Base-by-base conservation (phyloP, 1,140 invertebrate genomes). In the Ctenoplectra terminalis region DNA sequence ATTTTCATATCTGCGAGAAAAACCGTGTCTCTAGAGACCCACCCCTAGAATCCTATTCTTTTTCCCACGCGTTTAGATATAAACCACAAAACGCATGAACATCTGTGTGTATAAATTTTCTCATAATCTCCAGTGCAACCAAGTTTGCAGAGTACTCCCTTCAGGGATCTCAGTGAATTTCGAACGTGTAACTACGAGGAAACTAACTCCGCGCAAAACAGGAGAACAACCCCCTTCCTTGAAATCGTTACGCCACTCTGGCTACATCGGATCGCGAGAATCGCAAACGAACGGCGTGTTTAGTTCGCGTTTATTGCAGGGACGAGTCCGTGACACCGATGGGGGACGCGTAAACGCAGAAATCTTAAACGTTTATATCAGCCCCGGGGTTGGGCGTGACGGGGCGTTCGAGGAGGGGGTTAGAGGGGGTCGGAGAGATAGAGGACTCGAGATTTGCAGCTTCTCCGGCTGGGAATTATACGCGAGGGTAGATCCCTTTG, bases 401-500 rank as follows among this genome's bases (percentile, higher is more conserved):
- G 31, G 46, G 26, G 37, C 37, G n/a, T 31, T 48, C 43, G 58
- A 56, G 23, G 50, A 46, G 26, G 46, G 13, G 37, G 40, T 26
- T 50, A n/a, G n/a, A n/a, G n/a, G n/a, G n/a, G n/a, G 76, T 58
- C 20, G 54, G 54, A 56, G 3, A 69, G 88, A 86, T 88, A 83
- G 86, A 88, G 82, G 78, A 81, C 60, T 70, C 69, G 86, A 92
- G 90, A 90, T 92, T 92, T 91, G 90, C 89, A 90, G 90, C 87
- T 88, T 88, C 89, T 89, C 88, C 84, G 79, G 79, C 80, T 77
- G 85, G 88, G 90, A 92, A 92, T 92, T 92, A 93, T 90, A 90
- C 80, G 86, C 85, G 90, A 92, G 93, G 92, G 92, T 93, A 93
- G 92, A 93, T 93, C 90, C 90, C 90, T 81, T 81, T 80, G 78